Evolutionary conservation across 2,888 invertebrate species (phyloP).

Genomic region (Trachelus troglodyta): DNA sequence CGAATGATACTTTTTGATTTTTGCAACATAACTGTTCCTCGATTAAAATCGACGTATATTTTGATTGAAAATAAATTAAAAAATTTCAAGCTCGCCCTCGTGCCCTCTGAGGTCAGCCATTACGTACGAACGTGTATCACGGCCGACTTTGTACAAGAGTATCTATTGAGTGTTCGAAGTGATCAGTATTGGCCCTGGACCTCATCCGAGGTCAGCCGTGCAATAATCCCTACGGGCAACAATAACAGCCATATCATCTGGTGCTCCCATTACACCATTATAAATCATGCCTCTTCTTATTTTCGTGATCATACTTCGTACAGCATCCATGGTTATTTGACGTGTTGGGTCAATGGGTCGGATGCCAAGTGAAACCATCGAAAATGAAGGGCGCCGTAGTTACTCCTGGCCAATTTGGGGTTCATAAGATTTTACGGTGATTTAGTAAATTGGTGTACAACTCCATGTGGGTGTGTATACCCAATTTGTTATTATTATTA

Average conservation of each 20-base stretch:
- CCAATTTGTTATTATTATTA: background rate
- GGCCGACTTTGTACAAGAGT: slow-evolving; percentile 40
- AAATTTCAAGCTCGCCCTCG: slow-evolving; percentile 9
- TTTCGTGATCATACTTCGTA: slow-evolving; percentile 38
- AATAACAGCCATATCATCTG: slow-evolving; percentile 54
- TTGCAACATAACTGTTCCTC: background rate
- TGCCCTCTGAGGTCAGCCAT: slow-evolving; percentile 42
- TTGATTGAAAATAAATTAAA: background rate
- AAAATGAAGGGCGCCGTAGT: background rate
- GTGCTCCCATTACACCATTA: slow-evolving; percentile 59
- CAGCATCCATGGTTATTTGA: slow-evolving; percentile 36
- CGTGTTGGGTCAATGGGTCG: slow-evolving; percentile 49
- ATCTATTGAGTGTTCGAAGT: slow-evolving; percentile 3
- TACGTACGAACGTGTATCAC: slow-evolving; percentile 40
- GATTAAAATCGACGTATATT: background rate
- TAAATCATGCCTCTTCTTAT: slow-evolving; percentile 54
- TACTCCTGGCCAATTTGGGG: background rate
- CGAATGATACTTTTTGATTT: no score
- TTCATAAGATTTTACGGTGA: background rate
- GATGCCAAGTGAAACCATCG: slow-evolving; percentile 34
- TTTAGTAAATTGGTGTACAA: background rate
- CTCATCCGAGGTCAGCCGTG: slow-evolving; percentile 47
- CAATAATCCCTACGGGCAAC: slow-evolving; percentile 49
- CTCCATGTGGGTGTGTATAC: background rate
- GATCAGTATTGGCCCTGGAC: slow-evolving; percentile 18